Evolutionary conservation across 2,888 invertebrate genomes (phyloP).

Genomic region (Gastrophysa polygoni): DNA sequence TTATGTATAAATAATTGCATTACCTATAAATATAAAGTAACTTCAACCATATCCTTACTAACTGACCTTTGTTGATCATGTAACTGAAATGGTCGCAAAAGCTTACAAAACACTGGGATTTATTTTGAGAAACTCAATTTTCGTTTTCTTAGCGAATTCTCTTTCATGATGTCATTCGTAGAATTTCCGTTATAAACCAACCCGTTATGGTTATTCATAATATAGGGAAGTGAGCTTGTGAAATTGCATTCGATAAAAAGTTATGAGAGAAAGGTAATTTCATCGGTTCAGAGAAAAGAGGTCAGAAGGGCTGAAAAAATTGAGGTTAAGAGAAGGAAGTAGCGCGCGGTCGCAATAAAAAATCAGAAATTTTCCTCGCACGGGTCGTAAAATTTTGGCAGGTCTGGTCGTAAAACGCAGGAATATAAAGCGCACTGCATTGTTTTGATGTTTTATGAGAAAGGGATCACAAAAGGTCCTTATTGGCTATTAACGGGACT

Average conservation of each 20-base stretch:
- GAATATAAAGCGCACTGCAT: constrained; percentile 25
- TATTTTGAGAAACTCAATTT: too few species aligned
- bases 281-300: not conserved
- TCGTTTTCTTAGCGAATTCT: too few species aligned
- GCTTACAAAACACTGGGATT: too few species aligned
- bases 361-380: constrained; percentile 24
- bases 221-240: too few species aligned
- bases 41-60: too few species aligned
- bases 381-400: constrained; percentile 39
- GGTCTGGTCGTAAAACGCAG: constrained; percentile 38
- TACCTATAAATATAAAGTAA: too few species aligned
- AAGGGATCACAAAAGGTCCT: constrained; percentile 29
- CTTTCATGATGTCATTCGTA: too few species aligned
- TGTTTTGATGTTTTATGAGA: constrained; percentile 32
- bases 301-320: not conserved
- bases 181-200: too few species aligned
- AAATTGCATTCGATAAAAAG: not conserved
- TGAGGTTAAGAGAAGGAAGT: not conserved
- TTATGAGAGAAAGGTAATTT: not conserved
- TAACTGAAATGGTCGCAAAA: too few species aligned
- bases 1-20: too few species aligned
- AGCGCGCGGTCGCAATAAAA: constrained; percentile 14
- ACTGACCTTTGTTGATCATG: too few species aligned
- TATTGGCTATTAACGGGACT: constrained; percentile 11
- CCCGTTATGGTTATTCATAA: too few species aligned